These are phyloP conservation scores for Sipha flava DNA, from an alignment of 1,140 invertebrate genomes.

Conservation along the genomic window DNA sequence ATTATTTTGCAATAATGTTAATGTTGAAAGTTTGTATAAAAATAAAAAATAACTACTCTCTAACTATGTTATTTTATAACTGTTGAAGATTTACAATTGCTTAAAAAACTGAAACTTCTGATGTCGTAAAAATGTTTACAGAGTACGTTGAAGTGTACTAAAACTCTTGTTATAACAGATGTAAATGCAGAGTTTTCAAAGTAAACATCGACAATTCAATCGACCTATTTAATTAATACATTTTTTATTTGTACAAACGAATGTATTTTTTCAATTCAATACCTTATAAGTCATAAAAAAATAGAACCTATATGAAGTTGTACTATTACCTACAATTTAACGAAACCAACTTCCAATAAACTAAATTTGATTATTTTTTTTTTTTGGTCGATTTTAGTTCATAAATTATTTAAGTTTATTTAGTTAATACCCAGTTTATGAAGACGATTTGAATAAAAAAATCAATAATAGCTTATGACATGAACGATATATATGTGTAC, in stretches of 20 bases:
- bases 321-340: no score
- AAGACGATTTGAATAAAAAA: background rate
- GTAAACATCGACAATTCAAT: background rate
- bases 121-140: background rate
- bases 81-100: background rate
- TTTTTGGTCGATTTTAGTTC: no score
- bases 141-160: background rate
- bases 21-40: background rate
- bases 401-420: no score
- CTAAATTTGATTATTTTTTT: no score
- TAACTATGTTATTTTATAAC: background rate
- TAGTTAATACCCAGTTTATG: no score
- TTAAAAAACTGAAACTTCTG: background rate
- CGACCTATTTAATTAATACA: background rate
- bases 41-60: background rate
- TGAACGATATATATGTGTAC: background rate
- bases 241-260: background rate
- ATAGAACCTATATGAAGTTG: background rate
- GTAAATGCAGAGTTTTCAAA: background rate
- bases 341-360: no score
- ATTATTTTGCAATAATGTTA: no score
- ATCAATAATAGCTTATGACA: background rate
- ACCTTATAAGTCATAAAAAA: background rate
- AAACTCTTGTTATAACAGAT: slow-evolving; percentile 29
- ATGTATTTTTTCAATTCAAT: background rate